Evolutionary conservation across 2,888 invertebrate species (phyloP).

Genomic region (Zaprionus bogoriensis): DNA sequence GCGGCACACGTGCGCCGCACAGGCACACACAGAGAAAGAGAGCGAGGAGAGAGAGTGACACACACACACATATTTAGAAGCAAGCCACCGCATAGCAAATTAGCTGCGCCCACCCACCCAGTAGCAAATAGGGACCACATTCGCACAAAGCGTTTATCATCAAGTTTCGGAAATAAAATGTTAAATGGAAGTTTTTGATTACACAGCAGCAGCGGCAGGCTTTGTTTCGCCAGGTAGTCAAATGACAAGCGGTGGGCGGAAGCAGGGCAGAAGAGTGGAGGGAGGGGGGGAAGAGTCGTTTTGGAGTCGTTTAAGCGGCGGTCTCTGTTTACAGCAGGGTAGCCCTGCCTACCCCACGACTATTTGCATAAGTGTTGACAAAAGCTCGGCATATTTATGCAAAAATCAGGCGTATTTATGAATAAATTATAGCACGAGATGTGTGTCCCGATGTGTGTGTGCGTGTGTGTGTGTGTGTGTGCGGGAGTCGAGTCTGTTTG

Average conservation of each 20-base stretch:
- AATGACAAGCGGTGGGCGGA: conserved; percentile 37
- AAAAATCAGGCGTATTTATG: conserved; percentile 33
- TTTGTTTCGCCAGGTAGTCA: conserved; percentile 39
- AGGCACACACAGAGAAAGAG: conserved; percentile 5
- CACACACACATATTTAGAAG: not conserved
- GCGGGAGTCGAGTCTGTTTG: not conserved
- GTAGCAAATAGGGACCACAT: conserved; percentile 49
- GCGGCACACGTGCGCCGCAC: conserved; percentile 3
- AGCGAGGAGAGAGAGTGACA: not conserved
- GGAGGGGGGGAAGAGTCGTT: conserved; percentile 3
- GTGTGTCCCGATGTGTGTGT: not conserved
- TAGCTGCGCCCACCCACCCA: conserved; percentile 3
- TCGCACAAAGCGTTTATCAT: conserved; percentile 68
- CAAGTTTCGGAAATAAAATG: conserved; percentile 67
- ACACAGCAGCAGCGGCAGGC: conserved; percentile 49
- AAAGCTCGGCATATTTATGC: conserved; percentile 41
- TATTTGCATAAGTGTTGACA: conserved; percentile 59
- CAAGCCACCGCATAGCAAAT: conserved; percentile 29
- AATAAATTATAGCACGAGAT: conserved; percentile 32
- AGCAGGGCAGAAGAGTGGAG: too few relatives aligned
- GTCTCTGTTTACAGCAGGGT: too few relatives aligned
- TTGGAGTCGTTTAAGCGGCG: conserved; percentile 24
- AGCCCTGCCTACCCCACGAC: conserved; percentile 3
- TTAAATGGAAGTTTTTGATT: conserved; percentile 68
- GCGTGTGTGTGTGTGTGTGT: not conserved